Conservation (phyloP, 2,113 vertebrate species). For the Gadus macrocephalus region DNA sequence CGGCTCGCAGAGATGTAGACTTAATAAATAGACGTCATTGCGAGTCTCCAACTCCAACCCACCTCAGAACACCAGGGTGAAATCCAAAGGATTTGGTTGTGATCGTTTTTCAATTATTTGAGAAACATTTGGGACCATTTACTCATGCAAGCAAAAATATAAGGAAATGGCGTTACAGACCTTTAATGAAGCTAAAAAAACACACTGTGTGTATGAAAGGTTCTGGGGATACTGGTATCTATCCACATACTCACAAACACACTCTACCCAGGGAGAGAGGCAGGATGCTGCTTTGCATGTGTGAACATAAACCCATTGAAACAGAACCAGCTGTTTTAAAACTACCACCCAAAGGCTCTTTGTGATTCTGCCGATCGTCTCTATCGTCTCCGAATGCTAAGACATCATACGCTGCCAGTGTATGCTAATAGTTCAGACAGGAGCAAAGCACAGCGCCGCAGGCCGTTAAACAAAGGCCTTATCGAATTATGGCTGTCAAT, state of each 20-base stretch:
- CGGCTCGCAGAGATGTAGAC: background rate
- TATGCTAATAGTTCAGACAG: too few relatives aligned
- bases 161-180: background rate
- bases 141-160: background rate
- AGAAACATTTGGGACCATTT: background rate
- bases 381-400: background rate
- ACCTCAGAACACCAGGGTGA: background rate
- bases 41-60: background rate
- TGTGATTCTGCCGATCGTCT: background rate
- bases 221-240: background rate
- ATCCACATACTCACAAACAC: background rate
- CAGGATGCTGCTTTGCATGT: background rate
- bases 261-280: background rate
- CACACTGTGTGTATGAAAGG: background rate
- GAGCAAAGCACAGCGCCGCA: too few relatives aligned
- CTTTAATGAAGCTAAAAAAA: background rate
- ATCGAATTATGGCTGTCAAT: too few relatives aligned
- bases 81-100: background rate
- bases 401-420: background rate
- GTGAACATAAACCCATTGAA: slow-evolving; percentile 7
- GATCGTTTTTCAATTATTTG: background rate
- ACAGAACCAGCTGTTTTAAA: slow-evolving; percentile 5
- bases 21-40: background rate
- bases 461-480: too few relatives aligned
- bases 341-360: too few relatives aligned